phyloP scores from a whole-genome alignment of 2,113 vertebrate genomes.

The Otocyon megalotis region DNA sequence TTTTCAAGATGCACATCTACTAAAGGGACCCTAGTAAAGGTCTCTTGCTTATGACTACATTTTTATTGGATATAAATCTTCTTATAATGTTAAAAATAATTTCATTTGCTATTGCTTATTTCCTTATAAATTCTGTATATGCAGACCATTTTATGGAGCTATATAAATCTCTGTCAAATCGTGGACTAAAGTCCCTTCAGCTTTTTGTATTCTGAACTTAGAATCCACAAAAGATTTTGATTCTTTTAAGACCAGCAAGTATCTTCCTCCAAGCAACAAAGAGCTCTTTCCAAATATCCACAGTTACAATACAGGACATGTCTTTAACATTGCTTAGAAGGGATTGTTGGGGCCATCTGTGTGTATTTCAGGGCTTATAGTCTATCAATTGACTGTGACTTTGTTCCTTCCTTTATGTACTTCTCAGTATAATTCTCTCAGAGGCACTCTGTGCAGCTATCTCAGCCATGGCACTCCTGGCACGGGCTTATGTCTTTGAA shows the following conservation, averaged over 20 bases:
- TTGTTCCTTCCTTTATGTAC: not conserved
- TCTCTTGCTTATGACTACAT: not conserved
- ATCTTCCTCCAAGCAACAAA: not conserved
- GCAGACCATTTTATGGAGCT: not conserved
- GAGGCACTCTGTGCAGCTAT: not conserved
- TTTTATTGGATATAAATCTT: not conserved
- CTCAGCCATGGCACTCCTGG: not conserved
- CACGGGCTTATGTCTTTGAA: slow-evolving; percentile 57
- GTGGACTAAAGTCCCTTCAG: not conserved
- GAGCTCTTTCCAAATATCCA: not conserved
- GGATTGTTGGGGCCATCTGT: not conserved
- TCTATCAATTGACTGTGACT: not conserved
- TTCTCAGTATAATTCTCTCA: not conserved
- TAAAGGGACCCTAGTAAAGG: not conserved
- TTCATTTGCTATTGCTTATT: not conserved
- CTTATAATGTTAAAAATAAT: not conserved
- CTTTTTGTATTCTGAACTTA: slow-evolving; percentile 39
- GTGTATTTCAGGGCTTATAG: not conserved
- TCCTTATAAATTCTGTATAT: not conserved
- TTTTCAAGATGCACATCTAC: not conserved
- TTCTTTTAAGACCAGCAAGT: not conserved
- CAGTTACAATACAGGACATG: not conserved
- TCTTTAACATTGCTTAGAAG: not conserved
- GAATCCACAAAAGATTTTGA: not conserved
- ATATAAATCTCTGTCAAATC: slow-evolving; percentile 47